A percentile compares a stretch with the other conserved stretches of the same genome.
phyloP scores from a whole-genome alignment of 2,888 invertebrate genomes.

The Pantelozetes paolii region DNA sequence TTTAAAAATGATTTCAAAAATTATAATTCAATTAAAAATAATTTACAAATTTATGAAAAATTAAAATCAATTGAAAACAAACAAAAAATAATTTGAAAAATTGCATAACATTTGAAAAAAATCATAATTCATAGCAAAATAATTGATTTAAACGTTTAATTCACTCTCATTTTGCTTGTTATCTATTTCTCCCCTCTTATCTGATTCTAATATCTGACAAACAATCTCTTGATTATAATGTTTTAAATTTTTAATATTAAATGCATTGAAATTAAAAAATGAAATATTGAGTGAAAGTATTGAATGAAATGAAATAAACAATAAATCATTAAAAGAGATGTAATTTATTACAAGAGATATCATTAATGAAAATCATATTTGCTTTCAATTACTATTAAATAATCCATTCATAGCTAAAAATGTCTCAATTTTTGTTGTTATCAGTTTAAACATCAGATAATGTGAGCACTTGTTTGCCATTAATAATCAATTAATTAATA shows the following conservation, averaged over 20 bases:
- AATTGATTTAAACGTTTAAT: too few relatives aligned
- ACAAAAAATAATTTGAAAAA: too few relatives aligned
- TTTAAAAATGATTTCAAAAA: too few relatives aligned
- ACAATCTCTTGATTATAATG: neutral
- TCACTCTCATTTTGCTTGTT: neutral
- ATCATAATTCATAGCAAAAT: too few relatives aligned
- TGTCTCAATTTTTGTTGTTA: neutral
- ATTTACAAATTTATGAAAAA: too few relatives aligned
- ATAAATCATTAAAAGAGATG: neutral
- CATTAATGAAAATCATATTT: neutral
- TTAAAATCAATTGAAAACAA: too few relatives aligned
- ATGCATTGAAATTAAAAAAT: too few relatives aligned
- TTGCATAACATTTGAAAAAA: too few relatives aligned
- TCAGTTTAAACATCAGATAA: conserved; percentile 10
- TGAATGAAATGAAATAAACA: neutral
- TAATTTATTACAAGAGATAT: neutral
- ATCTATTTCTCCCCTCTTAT: neutral
- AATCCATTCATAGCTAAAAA: neutral
- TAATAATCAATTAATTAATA: neutral
- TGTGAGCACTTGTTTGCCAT: neutral
- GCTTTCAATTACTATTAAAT: too few relatives aligned
- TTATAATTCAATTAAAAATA: too few relatives aligned
- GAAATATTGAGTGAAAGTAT: conserved; percentile 3
- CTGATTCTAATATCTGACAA: neutral
- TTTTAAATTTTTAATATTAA: neutral